These are phyloP conservation scores for Sceloporus undulatus DNA, from an alignment of 2,113 vertebrate species.

Conservation along the genomic window DNA sequence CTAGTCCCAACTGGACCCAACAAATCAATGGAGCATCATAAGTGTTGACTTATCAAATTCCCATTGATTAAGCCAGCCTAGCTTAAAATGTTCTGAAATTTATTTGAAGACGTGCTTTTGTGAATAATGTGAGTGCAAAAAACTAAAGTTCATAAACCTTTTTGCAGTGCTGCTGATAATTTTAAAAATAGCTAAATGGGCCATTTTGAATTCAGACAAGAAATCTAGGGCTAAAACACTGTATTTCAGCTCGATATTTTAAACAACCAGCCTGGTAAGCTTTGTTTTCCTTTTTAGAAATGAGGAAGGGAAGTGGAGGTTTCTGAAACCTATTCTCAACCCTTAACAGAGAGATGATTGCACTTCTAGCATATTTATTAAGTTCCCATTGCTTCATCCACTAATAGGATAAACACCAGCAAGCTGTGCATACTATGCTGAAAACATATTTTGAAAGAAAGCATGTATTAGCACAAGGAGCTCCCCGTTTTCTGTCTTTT, in stretches of 20 bases:
- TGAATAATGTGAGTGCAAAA: background rate
- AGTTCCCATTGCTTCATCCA: background rate
- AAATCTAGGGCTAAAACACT: constrained; percentile 37
- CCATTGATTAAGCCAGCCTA: too few relatives aligned
- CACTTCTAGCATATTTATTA: constrained; percentile 35
- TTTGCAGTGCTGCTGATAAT: background rate
- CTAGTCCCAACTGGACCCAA: too few relatives aligned
- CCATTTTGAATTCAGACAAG: constrained; percentile 39
- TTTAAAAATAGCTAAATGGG: constrained; percentile 24
- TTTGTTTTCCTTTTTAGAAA: constrained; percentile 8
- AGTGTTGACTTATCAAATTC: too few relatives aligned
- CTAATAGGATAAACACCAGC: background rate
- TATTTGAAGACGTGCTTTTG: background rate
- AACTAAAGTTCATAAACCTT: background rate
- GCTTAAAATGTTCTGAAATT: constrained; percentile 16
- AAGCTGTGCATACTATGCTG: background rate
- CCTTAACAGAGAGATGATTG: constrained; percentile 41
- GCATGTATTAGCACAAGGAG: constrained; percentile 44
- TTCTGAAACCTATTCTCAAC: constrained; percentile 56
- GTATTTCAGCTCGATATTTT: constrained; percentile 47
- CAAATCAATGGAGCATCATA: too few relatives aligned
- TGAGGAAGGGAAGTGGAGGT: constrained; percentile 26
- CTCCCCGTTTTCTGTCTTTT: constrained; percentile 31
- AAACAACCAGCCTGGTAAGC: constrained; percentile 46
- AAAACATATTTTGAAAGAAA: constrained; percentile 30